A percentile compares a stretch with the other conserved stretches of the same genome.
These are phyloP conservation scores for Scolopax mira DNA, from an alignment of 2,113 vertebrate genomes.

Conservation along the genomic window DNA sequence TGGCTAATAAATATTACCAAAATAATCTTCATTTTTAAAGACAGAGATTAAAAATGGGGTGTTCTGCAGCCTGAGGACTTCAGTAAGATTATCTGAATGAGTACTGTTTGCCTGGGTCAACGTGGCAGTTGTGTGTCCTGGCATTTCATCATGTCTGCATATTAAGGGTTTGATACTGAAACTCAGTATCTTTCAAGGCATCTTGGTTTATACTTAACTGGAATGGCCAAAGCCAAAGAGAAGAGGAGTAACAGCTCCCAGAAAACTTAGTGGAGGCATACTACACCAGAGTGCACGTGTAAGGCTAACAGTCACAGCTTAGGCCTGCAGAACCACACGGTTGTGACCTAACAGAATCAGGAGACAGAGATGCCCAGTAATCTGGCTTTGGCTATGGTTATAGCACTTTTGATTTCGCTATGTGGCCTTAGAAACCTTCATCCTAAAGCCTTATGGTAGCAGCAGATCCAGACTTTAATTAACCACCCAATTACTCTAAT, in stretches of 20 bases:
- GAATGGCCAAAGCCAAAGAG: background rate
- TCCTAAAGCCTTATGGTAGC: background rate
- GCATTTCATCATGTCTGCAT: background rate
- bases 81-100: background rate
- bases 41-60: background rate
- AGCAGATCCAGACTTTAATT: background rate
- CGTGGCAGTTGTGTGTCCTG: background rate
- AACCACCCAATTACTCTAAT: background rate
- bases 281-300: accelerated
- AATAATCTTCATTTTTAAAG: background rate
- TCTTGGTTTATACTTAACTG: background rate
- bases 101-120: background rate
- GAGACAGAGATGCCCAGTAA: background rate
- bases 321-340: background rate
- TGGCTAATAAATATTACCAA: background rate
- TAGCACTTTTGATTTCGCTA: background rate
- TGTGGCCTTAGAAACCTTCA: background rate
- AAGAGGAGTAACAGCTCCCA: background rate
- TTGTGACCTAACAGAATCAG: background rate
- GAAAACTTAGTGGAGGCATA: background rate
- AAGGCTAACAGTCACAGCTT: background rate
- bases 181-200: background rate
- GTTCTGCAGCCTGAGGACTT: background rate
- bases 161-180: background rate
- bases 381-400: background rate